Conservation (phyloP, 1,140 invertebrate species). For the Ips nitidus region DNA sequence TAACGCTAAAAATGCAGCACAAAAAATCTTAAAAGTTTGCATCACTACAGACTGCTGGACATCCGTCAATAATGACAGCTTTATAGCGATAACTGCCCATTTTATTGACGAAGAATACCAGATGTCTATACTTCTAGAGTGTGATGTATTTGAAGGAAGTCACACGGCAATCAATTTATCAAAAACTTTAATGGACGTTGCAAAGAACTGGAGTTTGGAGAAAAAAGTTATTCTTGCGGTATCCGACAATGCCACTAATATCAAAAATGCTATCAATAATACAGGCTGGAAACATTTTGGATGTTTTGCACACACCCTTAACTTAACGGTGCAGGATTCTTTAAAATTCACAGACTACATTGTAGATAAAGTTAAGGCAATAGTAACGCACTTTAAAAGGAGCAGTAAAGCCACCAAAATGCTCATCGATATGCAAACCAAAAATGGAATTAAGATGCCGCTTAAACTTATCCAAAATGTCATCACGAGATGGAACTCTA, state of each 20-base stretch:
- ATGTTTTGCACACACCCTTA: conserved; percentile 40
- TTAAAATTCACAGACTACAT: conserved; percentile 20
- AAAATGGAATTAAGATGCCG: conserved; percentile 15
- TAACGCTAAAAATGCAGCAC: conserved; percentile 15
- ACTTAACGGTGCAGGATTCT: conserved; percentile 42
- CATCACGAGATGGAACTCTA: conserved; percentile 48
- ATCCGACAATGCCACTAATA: conserved; percentile 38
- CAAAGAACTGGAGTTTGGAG: conserved; percentile 34
- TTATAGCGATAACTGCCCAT: too few relatives aligned
- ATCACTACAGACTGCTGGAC: too few relatives aligned
- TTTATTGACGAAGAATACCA: too few relatives aligned
- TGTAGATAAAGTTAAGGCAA: conserved; percentile 43
- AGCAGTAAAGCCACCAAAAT: conserved; percentile 38
- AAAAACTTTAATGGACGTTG: conserved; percentile 7
- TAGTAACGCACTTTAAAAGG: conserved; percentile 43
- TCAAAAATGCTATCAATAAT: conserved; percentile 30
- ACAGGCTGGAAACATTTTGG: conserved; percentile 33
- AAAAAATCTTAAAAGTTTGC: conserved; percentile 18
- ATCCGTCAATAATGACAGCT: too few relatives aligned
- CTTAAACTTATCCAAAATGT: conserved; percentile 45
- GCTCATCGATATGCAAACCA: conserved; percentile 36
- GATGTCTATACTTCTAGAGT: too few relatives aligned
- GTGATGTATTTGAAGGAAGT: too few relatives aligned
- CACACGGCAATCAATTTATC: too few relatives aligned
- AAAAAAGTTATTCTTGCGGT: conserved; percentile 31